phyloP scores from a whole-genome alignment of 2,797 vertebrate species.

The Coluber constrictor region DNA sequence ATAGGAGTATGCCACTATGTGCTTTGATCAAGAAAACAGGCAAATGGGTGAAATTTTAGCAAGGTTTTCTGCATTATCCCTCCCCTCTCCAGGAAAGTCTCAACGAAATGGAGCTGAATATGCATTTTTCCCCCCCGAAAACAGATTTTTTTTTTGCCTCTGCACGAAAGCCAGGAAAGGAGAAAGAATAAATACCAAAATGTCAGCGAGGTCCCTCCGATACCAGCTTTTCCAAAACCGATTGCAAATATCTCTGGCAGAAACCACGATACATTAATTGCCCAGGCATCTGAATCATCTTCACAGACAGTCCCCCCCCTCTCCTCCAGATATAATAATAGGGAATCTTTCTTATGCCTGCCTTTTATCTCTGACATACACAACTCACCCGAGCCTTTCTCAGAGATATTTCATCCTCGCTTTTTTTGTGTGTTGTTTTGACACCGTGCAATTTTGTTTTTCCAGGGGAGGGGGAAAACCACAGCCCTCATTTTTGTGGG shows the following conservation, averaged over 20 bases:
- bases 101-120: not conserved
- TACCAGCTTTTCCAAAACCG: not conserved
- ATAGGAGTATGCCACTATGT: rapidly evolving
- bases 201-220: not conserved
- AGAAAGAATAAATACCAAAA: not conserved
- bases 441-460: not conserved
- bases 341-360: not conserved
- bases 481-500: conserved; percentile 18
- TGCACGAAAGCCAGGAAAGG: not conserved
- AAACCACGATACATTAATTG: conserved; percentile 29
- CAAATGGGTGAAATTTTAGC: not conserved
- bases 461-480: not conserved
- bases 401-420: conserved; percentile 2
- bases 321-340: not conserved
- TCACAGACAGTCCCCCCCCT: not conserved
- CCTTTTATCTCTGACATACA: not conserved
- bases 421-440: not conserved
- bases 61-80: not conserved
- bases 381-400: not conserved
- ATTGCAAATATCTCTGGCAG: conserved; percentile 3
- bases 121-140: not conserved
- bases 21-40: not conserved
- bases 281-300: conserved; percentile 14
- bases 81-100: not conserved
- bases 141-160: not conserved